Evolutionary conservation across 2,797 vertebrate genomes (phyloP).

Genomic region (Helarctos malayanus): DNA sequence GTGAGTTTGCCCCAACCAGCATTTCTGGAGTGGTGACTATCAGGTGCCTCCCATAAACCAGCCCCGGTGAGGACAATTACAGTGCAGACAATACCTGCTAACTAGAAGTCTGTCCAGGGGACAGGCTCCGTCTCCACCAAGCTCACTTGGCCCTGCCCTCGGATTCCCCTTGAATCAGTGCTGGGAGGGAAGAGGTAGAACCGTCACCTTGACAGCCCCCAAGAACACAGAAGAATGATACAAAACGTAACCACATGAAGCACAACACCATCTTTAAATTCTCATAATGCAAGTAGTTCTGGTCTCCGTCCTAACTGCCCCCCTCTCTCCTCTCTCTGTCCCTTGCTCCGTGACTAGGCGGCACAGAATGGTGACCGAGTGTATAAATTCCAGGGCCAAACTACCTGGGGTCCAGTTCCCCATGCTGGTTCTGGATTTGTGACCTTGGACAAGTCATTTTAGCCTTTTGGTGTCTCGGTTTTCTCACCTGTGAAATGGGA

Average conservation of each 20-base stretch:
- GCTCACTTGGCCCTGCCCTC: neutral
- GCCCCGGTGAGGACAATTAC: neutral
- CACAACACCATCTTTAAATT: neutral
- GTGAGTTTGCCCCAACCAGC: conserved; percentile 53
- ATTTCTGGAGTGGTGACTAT: conserved; percentile 76
- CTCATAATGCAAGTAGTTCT: neutral
- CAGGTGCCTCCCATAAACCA: conserved; percentile 40
- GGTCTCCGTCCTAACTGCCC: neutral
- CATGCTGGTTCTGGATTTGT: neutral
- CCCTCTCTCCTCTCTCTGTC: neutral
- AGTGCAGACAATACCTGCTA: neutral
- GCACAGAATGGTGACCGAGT: neutral
- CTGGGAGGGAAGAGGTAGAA: neutral
- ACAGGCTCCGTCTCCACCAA: neutral
- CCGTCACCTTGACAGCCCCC: neutral
- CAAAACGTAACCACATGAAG: neutral
- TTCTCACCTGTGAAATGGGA: neutral
- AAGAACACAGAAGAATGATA: neutral
- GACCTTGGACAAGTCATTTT: neutral
- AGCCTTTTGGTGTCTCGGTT: neutral
- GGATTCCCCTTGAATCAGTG: neutral
- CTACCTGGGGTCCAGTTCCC: neutral
- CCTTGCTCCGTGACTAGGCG: neutral
- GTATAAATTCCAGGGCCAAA: neutral
- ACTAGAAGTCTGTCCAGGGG: neutral